Conservation (phyloP, 2,888 invertebrate genomes). For the Drosophila mayaguana region DNA sequence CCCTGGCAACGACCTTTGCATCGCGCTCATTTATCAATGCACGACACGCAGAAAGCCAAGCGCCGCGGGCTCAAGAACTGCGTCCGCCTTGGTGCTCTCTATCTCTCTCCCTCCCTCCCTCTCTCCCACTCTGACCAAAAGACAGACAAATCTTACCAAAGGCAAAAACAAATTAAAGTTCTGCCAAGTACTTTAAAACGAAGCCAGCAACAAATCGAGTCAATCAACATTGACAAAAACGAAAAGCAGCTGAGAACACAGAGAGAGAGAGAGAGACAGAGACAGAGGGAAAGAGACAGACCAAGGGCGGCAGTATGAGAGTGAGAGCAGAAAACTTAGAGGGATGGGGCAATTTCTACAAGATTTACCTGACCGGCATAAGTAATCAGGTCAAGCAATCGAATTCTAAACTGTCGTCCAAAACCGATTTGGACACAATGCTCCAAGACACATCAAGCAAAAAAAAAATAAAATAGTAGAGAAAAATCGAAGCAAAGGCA, state of each 20-base stretch:
- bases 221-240: conserved; percentile 38
- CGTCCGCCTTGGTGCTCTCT: neutral
- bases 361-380: conserved; percentile 77
- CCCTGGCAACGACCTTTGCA: conserved; percentile 79
- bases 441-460: conserved; percentile 4
- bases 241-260: neutral
- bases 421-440: conserved; percentile 72
- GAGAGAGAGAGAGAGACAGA: conserved; percentile 17
- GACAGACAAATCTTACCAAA: conserved; percentile 32
- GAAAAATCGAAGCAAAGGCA: conserved; percentile 10
- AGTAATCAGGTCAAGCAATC: conserved; percentile 71
- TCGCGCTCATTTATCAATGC: conserved; percentile 74
- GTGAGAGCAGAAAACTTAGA: conserved; percentile 11
- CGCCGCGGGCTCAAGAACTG: conserved; percentile 30
- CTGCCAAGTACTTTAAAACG: conserved; percentile 58
- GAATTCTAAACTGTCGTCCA: conserved; percentile 76
- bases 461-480: conserved; percentile 4
- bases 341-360: conserved; percentile 60
- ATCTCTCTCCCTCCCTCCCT: neutral
- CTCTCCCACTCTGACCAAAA: neutral
- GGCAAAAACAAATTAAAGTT: conserved; percentile 71
- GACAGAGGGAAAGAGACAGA: conserved; percentile 16
- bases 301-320: no score
- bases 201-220: conserved; percentile 66
- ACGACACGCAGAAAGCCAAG: conserved; percentile 55